phyloP scores from a whole-genome alignment of 2,888 invertebrate genomes.

The Petrolisthes cinctipes region DNA sequence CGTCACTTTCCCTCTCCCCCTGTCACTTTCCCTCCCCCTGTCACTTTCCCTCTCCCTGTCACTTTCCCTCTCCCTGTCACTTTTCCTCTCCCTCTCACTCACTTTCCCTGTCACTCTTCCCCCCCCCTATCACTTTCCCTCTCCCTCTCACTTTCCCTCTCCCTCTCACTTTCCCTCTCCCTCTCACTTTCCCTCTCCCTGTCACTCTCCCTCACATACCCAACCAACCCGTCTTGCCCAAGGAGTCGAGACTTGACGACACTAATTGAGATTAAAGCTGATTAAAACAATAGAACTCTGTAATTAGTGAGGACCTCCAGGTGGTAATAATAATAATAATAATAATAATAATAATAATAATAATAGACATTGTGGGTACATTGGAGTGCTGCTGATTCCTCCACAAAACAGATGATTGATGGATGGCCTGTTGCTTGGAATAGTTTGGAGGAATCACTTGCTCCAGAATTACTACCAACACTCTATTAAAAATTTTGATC shows the following conservation, averaged over 20 bases:
- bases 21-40: not conserved
- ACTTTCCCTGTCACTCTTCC: not conserved
- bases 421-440: too few relatives aligned
- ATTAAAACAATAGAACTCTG: constrained; percentile 38
- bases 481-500: too few relatives aligned
- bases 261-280: constrained; percentile 48
- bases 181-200: not conserved
- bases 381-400: too few relatives aligned
- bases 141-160: not conserved
- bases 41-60: constrained; percentile 2
- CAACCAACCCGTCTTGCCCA: not conserved
- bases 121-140: not conserved
- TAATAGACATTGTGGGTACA: too few relatives aligned
- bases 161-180: not conserved
- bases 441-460: too few relatives aligned
- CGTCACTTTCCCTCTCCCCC: not conserved
- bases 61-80: not conserved
- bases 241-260: constrained; percentile 9
- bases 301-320: constrained; percentile 28
- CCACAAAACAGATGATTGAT: too few relatives aligned
- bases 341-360: too few relatives aligned
- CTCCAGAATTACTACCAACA: too few relatives aligned
- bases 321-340: too few relatives aligned
- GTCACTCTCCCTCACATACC: not conserved
- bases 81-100: not conserved